Base-by-base conservation (phyloP, 2,888 invertebrate species). In the Nomada fabriciana region DNA sequence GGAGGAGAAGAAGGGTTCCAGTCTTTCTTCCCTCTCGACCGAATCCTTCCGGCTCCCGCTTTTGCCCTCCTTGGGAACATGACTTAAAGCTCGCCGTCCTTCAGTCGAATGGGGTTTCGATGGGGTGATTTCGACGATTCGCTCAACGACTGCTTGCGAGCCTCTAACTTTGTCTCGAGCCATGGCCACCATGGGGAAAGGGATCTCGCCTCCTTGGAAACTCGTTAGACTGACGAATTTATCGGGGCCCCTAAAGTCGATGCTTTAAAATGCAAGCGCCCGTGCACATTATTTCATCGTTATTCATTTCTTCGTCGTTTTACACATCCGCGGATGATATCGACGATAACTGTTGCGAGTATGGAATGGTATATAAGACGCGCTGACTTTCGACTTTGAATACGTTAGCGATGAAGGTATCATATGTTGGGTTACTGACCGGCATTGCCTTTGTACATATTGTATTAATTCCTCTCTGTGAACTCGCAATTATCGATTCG, bases 81-180 rank as follows among this genome's bases (percentile, higher is more conserved):
- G 89, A 89, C 89, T 89, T 89, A 89, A 89, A 89, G 88, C 89
- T 90, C 88, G 73, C 86, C 88, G 84, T 89, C 83, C 88, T 88
- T 87, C 82, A 83, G 72, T 67, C 89, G 85, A 83, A 88, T 85
- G 88, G 89, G 85, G 83, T 89, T 89, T 89, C 89, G 88, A 88
- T 88, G 86, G 89, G 89, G 89, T 90, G 84, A 86, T 88, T 88
- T 88, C 86, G 84, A 89, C 89, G 84, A 88, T 84, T 86, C 84
- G 86, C 72, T 86, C 86, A 79, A 61, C 88, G 88, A 82, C 88
- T 80, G 81, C 88, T 87, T 80, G 85, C 83, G 78, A 87, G 82
- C 79, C 80, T 87, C 82, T 67, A 87, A 89, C 88, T 88, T 89
- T 80, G 87, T 87, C 87, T 82, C 89, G 88, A 87, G 83, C 52